Evolutionary conservation across 2,113 vertebrate genomes (phyloP).

Genomic region (Excalfactoria chinensis): DNA sequence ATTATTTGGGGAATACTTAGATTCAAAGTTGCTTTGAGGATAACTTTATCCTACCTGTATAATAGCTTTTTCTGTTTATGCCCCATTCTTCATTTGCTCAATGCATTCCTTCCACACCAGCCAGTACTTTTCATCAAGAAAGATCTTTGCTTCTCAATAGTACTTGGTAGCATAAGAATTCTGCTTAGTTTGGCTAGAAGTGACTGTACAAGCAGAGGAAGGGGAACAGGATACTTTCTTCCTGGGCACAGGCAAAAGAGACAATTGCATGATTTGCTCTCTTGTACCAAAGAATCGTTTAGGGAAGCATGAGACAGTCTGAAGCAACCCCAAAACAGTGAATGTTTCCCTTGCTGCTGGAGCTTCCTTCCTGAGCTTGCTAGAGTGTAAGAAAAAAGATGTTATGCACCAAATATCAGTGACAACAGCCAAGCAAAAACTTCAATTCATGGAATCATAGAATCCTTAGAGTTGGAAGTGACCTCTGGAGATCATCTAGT

Average conservation of each 20-base stretch:
- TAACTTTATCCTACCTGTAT: not conserved
- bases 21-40: not conserved
- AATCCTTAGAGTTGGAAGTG: no score
- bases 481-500: no score
- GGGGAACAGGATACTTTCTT: not conserved
- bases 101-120: not conserved
- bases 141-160: not conserved
- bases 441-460: not conserved
- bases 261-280: not conserved
- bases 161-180: not conserved
- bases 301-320: not conserved
- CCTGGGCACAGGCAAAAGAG: not conserved
- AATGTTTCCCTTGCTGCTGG: fast-evolving
- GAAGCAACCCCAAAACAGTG: not conserved
- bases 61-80: not conserved
- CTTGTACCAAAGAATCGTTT: not conserved
- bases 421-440: not conserved
- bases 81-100: not conserved
- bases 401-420: not conserved
- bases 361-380: not conserved
- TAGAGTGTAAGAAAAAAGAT: not conserved
- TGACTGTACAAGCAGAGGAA: not conserved
- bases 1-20: not conserved
- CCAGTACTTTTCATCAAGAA: not conserved
- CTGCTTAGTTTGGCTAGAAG: not conserved